These are phyloP conservation scores for Nemapogon koenigi DNA, from an alignment of 2,888 invertebrate species.

Conservation along the genomic window DNA sequence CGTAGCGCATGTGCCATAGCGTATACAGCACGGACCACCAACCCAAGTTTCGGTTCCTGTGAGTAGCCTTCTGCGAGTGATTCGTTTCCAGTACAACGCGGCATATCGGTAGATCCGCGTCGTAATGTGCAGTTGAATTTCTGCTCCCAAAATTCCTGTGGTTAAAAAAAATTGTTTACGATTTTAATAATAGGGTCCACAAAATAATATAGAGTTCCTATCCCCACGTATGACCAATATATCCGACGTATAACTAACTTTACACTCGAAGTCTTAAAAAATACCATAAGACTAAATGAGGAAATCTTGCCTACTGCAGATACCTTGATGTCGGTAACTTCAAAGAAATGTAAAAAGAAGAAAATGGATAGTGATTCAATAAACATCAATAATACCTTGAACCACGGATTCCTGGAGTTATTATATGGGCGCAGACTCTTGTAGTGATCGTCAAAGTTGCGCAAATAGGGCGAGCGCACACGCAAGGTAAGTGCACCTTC, in stretches of 20 bases:
- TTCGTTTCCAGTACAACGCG: too few species aligned
- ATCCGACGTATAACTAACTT: too few species aligned
- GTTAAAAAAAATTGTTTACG: neutral
- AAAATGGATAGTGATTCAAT: neutral
- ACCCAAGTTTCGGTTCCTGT: constrained; percentile 80
- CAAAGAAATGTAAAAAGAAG: constrained; percentile 12
- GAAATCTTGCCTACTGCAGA: too few species aligned
- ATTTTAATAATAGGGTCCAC: too few species aligned
- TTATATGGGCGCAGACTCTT: constrained; percentile 67
- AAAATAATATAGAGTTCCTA: too few species aligned
- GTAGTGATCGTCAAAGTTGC: constrained; percentile 72
- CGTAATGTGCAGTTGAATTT: constrained; percentile 68
- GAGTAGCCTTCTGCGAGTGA: constrained; percentile 60
- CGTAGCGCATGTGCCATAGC: constrained; percentile 78
- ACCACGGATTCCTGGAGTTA: constrained; percentile 75
- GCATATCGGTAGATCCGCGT: too few species aligned
- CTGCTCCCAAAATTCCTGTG: constrained; percentile 76
- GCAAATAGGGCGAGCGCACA: constrained; percentile 74
- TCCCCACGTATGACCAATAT: too few species aligned
- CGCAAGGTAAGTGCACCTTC: constrained; percentile 76
- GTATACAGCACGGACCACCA: constrained; percentile 79
- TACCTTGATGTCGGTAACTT: too few species aligned
- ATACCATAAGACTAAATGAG: too few species aligned
- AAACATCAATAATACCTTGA: constrained; percentile 40
- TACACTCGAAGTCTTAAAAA: too few species aligned